Evolutionary conservation across 2,797 vertebrate genomes (phyloP).

Genomic region (Phrynocephalus forsythii): DNA sequence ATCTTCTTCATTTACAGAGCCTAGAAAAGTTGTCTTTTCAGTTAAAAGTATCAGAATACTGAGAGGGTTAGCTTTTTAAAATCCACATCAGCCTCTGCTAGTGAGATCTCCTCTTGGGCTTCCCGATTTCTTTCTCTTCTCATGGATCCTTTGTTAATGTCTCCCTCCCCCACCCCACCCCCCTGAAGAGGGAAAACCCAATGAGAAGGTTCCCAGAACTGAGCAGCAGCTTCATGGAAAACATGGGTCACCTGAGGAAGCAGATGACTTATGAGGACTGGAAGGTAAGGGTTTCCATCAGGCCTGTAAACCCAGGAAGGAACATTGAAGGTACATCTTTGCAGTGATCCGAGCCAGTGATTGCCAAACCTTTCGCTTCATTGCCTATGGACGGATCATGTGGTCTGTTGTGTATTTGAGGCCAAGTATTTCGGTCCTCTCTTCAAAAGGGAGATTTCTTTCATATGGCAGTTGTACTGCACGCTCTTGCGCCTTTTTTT

Average conservation of each 20-base stretch:
- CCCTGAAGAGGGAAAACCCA: slow-evolving; percentile 69
- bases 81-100: fast-evolving
- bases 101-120: neutral
- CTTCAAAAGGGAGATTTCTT: neutral
- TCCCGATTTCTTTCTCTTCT: neutral
- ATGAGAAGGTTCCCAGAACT: slow-evolving; percentile 79
- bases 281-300: slow-evolving; percentile 78
- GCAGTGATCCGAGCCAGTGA: too few relatives aligned
- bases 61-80: neutral
- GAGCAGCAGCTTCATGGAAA: slow-evolving; percentile 80
- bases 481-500: too few relatives aligned
- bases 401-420: too few relatives aligned
- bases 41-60: neutral
- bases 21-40: neutral
- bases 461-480: too few relatives aligned
- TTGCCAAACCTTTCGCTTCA: too few relatives aligned
- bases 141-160: neutral
- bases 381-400: too few relatives aligned
- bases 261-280: slow-evolving; percentile 78
- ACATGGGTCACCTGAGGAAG: slow-evolving; percentile 79
- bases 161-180: neutral
- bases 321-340: neutral
- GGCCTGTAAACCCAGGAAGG: neutral
- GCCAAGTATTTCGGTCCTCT: too few relatives aligned
- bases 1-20: neutral